Evolutionary conservation across 2,797 vertebrate genomes (phyloP).

Genomic region (Cynodonichthys magdalenae): DNA sequence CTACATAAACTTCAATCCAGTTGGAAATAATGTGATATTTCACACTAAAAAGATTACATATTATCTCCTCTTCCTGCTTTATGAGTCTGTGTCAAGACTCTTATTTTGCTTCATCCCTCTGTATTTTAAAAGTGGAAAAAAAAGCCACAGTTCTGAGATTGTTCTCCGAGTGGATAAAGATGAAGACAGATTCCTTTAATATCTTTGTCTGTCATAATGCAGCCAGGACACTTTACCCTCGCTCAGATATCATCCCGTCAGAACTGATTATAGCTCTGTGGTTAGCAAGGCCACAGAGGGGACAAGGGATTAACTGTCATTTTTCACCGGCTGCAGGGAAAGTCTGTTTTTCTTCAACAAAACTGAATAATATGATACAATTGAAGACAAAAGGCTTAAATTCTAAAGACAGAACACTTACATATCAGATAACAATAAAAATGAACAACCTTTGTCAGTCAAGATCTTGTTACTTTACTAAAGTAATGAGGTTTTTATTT

Average conservation of each 20-base stretch:
- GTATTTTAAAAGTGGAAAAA: constrained; percentile 28
- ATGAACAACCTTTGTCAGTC: too few relatives aligned
- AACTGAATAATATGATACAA: too few relatives aligned
- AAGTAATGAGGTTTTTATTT: too few relatives aligned
- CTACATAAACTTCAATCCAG: constrained; percentile 16
- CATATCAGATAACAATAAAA: too few relatives aligned
- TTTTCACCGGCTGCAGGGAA: constrained; percentile 6
- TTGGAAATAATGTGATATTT: constrained; percentile 18
- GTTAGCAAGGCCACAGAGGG: constrained; percentile 35
- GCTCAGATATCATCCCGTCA: constrained; percentile 47
- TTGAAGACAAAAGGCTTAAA: neutral
- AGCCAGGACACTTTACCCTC: constrained; percentile 31
- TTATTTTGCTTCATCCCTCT: constrained; percentile 26
- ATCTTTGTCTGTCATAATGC: constrained; percentile 52
- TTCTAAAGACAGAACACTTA: too few relatives aligned
- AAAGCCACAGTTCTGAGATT: neutral
- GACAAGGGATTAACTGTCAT: constrained; percentile 29
- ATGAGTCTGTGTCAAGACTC: constrained; percentile 26
- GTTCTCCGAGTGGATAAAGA: constrained; percentile 36
- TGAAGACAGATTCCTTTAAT: constrained; percentile 69
- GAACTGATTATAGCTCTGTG: constrained; percentile 41
- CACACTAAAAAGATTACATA: constrained; percentile 19
- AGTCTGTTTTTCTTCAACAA: too few relatives aligned
- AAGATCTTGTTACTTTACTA: too few relatives aligned
- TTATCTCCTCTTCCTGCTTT: constrained; percentile 22